Percentiles rank a stretch among this genome's conserved stretches.
phyloP scores from a whole-genome alignment of 1,140 invertebrate species.

The Drosophila auraria region DNA sequence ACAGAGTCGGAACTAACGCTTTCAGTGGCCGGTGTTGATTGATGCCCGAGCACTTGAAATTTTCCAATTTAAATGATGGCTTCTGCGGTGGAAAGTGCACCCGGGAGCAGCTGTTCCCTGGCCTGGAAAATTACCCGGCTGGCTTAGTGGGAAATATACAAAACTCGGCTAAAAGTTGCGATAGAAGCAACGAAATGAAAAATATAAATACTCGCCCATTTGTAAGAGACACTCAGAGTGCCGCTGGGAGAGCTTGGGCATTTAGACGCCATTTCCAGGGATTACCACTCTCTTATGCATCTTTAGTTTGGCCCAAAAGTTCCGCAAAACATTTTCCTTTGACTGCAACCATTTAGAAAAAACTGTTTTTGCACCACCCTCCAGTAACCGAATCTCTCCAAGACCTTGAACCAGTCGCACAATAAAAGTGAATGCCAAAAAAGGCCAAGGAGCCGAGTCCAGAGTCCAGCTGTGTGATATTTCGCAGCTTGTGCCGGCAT shows the following conservation, averaged over 20 bases:
- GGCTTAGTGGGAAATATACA: neutral
- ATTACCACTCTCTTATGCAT: slow-evolving; percentile 53
- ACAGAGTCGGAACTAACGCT: slow-evolving; percentile 15
- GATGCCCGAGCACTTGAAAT: slow-evolving; percentile 41
- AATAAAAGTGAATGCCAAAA: slow-evolving; percentile 47
- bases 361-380: slow-evolving; percentile 19
- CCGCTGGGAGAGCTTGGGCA: slow-evolving; percentile 20
- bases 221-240: slow-evolving; percentile 31
- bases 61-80: slow-evolving; percentile 44
- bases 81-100: slow-evolving; percentile 41
- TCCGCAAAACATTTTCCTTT: slow-evolving; percentile 37
- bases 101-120: slow-evolving; percentile 28
- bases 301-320: slow-evolving; percentile 41
- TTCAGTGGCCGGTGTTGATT: slow-evolving; percentile 25
- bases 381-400: neutral
- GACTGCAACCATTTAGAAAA: slow-evolving; percentile 46
- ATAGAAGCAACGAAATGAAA: slow-evolving; percentile 25
- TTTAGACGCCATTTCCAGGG: slow-evolving; percentile 35
- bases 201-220: slow-evolving; percentile 39
- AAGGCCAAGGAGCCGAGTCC: slow-evolving; percentile 5
- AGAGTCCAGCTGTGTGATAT: slow-evolving; percentile 41
- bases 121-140: slow-evolving; percentile 30
- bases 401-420: slow-evolving; percentile 38
- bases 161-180: slow-evolving; percentile 20
- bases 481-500: slow-evolving; percentile 34